Evolutionary conservation across 1,140 invertebrate genomes (phyloP), one percentile per base, ranked within the genome.

Genomic region (Battus philenor): DNA sequence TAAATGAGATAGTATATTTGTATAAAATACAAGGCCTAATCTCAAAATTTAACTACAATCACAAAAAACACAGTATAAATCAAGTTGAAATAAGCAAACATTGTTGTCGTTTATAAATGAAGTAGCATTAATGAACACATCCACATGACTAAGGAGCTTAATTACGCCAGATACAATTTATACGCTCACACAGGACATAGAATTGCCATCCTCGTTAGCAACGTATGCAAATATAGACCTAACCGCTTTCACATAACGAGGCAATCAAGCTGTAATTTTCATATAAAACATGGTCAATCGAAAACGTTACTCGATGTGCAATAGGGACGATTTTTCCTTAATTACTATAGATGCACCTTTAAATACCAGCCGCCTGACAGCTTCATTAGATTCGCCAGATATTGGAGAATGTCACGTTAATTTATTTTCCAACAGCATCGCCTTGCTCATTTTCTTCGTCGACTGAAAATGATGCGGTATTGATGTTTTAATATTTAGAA

Each of bases 221-320:
- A n/a, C 24, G 24, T 26, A 41, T 41, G 38, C 38, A 29, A 41
- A 41, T 41, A 41, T 16, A 41, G 33, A 36, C 33, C 24, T 27
- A 11, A 24, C 24, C 8, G 13, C 13, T 8, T 26, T 27, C 22
- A 41, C 13, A 41, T 41, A 41, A 41, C 38, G 38, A 41, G 38
- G 22, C 24, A 41, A 41, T 41, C 38, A 29, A 27, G 22, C 60
- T 52, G 56, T 59, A 74, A 68, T 72, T 64, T 68, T 66, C 59
- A 47, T 50, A 34, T 22, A 26, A 30, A 63, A 52, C 65, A 41
- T 53, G 59, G 63, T 61, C 49, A 53, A 54, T 44, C 57, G 53
- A 47, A 50, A 36, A 12, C 33, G 4, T 7, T 36, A 18, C 33
- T 36, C 12, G 13, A 24, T 13, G 29, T 15, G 38, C 38, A 41